These are phyloP conservation scores for Ficedula albicollis DNA, from an alignment of 2,797 vertebrate species.

Conservation along the genomic window DNA sequence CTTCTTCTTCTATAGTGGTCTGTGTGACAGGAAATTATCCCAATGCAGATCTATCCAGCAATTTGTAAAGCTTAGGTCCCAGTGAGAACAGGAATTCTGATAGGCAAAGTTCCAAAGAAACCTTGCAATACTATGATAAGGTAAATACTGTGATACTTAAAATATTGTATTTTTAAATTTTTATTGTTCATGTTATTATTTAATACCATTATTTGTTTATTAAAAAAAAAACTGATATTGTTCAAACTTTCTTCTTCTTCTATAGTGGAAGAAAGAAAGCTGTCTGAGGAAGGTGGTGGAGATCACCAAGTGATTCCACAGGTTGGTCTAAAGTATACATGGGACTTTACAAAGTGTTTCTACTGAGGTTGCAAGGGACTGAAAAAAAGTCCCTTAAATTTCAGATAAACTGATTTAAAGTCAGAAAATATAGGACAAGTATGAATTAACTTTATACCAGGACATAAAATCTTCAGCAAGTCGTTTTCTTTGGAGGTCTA, in stretches of 20 bases:
- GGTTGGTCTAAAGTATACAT: neutral
- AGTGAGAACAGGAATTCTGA: neutral
- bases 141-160: neutral
- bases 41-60: neutral
- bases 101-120: neutral
- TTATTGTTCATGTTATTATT: neutral
- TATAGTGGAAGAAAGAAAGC: neutral
- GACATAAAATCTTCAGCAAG: neutral
- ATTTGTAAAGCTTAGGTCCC: neutral
- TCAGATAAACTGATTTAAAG: neutral
- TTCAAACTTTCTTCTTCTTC: neutral
- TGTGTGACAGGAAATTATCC: neutral
- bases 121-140: neutral
- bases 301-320: neutral
- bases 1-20: neutral
- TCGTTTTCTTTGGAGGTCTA: neutral
- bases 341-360: neutral
- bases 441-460: neutral
- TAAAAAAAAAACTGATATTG: neutral
- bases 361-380: neutral
- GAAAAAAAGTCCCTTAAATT: neutral
- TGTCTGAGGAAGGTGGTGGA: neutral
- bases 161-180: rapidly evolving
- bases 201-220: neutral
- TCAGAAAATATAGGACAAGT: neutral